Percentiles rank a stretch among this genome's conserved stretches.
phyloP scores from a whole-genome alignment of 2,888 invertebrate species.

The Ophonus ardosiacus region DNA sequence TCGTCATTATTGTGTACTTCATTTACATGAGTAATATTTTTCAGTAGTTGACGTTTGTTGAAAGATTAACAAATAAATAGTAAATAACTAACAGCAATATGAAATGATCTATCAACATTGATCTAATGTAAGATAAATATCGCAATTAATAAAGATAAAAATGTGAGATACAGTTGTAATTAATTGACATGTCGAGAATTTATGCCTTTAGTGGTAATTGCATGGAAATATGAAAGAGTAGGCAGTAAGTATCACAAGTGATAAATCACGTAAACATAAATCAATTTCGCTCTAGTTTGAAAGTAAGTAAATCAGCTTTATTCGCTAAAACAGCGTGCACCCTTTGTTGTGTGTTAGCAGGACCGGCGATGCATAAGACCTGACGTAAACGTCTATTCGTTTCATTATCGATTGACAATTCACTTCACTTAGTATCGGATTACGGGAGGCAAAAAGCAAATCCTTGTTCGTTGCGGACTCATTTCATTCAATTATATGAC shows the following conservation, averaged over 20 bases:
- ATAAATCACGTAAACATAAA: slow-evolving; percentile 21
- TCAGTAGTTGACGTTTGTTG: neutral
- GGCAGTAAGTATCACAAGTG: neutral
- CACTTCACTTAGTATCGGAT: slow-evolving; percentile 62
- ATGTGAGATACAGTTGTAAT: neutral
- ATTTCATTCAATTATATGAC: slow-evolving; percentile 64
- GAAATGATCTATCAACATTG: neutral
- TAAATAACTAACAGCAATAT: neutral
- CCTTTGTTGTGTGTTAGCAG: slow-evolving; percentile 28
- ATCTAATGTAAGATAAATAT: slow-evolving; percentile 11
- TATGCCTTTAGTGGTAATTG: neutral
- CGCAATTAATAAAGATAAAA: neutral
- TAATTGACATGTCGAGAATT: neutral
- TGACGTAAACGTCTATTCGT: slow-evolving; percentile 56
- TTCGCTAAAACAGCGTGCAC: slow-evolving; percentile 2
- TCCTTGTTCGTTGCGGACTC: slow-evolving; percentile 63
- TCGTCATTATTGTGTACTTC: too few species aligned
- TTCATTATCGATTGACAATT: slow-evolving; percentile 59
- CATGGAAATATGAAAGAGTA: slow-evolving; percentile 14
- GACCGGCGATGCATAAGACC: slow-evolving; percentile 27
- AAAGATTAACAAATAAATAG: neutral
- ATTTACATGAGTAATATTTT: neutral
- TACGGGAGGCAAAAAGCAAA: slow-evolving; percentile 63
- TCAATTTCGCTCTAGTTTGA: slow-evolving; percentile 8
- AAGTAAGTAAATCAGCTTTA: slow-evolving; percentile 36